These are phyloP conservation scores for Melanocharis versteri DNA, from an alignment of 2,113 vertebrate species.

Conservation along the genomic window DNA sequence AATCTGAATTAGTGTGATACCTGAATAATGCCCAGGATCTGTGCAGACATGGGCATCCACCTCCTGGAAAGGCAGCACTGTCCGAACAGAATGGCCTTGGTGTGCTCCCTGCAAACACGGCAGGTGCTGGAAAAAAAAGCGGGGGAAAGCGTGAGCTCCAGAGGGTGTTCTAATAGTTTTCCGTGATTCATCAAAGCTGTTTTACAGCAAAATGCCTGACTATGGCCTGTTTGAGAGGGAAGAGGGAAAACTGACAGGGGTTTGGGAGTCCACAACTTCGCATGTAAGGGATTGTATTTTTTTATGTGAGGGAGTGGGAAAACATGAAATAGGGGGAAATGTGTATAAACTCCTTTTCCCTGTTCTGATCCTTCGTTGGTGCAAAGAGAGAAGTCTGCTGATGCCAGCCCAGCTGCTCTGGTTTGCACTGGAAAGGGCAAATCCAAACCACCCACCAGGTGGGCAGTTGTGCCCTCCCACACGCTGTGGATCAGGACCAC, in stretches of 20 bases:
- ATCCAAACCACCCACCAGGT: neutral
- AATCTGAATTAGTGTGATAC: neutral
- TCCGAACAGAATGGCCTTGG: neutral
- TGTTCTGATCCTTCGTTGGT: neutral
- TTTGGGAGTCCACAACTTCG: neutral
- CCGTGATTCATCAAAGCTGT: neutral
- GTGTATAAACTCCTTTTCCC: neutral
- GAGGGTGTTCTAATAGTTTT: neutral
- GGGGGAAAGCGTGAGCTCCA: too few species aligned
- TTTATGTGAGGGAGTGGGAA: neutral
- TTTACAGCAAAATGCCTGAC: neutral
- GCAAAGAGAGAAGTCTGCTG: neutral
- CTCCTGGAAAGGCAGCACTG: neutral
- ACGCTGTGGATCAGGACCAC: neutral
- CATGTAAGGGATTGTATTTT: neutral
- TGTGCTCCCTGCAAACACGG: accelerated
- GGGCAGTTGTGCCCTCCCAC: neutral
- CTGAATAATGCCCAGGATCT: neutral
- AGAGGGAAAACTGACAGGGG: neutral
- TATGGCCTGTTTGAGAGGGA: neutral
- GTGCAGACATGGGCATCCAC: neutral
- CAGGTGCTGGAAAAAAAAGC: neutral
- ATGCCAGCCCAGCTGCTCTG: neutral
- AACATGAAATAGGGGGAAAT: neutral
- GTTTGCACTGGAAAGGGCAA: neutral